Conservation (phyloP, 92 coral and sea anemone genomes). For the Pocillopora grandis region DNA sequence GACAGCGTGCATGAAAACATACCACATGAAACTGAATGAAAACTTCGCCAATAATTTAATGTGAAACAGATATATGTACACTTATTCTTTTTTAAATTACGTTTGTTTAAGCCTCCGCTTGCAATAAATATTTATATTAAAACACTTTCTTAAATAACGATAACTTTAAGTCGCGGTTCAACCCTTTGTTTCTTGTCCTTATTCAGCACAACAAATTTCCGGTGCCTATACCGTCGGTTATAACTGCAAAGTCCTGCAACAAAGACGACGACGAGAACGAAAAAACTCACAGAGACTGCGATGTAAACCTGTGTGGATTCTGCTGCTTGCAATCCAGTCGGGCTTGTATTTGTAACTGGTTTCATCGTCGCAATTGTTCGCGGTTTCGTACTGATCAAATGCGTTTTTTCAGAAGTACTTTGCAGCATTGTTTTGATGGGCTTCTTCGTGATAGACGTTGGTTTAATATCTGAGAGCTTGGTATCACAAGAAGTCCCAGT, state of each 20-base stretch:
- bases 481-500: conserved; percentile 16
- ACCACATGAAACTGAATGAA: neutral
- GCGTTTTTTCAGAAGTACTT: neutral
- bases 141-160: neutral
- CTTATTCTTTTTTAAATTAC: neutral
- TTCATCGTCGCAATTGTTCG: conserved; percentile 3
- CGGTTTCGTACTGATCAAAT: conserved; percentile 5
- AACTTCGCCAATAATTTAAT: conserved; percentile 8
- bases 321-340: neutral
- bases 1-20: too few species aligned
- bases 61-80: neutral
- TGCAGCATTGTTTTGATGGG: conserved; percentile 6
- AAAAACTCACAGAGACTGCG: neutral
- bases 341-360: neutral
- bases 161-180: neutral
- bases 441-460: conserved; percentile 19
- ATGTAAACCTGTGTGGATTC: conserved; percentile 18
- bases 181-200: neutral
- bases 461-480: conserved; percentile 26
- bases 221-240: conserved; percentile 6
- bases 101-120: neutral
- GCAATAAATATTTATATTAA: neutral
- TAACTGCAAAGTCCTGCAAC: neutral
- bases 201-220: conserved; percentile 22
- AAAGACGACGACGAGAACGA: neutral